Conservation (phyloP, 2,888 invertebrate species). For the Eupeodes luniger region DNA sequence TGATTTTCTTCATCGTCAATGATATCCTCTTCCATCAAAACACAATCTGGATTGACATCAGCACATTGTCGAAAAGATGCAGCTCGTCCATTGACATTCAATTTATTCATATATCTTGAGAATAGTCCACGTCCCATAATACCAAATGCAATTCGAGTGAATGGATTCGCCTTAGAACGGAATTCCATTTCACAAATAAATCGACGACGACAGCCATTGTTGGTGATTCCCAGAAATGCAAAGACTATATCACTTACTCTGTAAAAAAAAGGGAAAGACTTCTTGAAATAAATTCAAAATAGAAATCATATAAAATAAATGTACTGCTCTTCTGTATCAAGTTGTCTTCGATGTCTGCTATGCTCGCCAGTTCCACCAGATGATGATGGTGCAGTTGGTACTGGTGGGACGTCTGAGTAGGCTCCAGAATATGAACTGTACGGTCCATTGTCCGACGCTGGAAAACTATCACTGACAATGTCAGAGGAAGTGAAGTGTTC, state of each 20-base stretch:
- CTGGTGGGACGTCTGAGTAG: constrained; percentile 62
- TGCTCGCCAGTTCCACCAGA: constrained; percentile 76
- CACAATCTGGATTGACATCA: constrained; percentile 81
- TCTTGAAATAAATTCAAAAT: too few species aligned
- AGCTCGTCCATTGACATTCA: constrained; percentile 79
- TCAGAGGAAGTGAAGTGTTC: constrained; percentile 79
- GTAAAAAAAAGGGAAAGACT: not conserved
- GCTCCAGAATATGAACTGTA: constrained; percentile 70
- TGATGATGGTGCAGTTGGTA: constrained; percentile 21
- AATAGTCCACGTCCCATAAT: constrained; percentile 83
- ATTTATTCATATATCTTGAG: constrained; percentile 81
- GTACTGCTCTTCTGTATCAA: constrained; percentile 81
- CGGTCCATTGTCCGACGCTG: constrained; percentile 62
- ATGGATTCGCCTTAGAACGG: constrained; percentile 82
- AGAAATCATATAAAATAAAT: constrained; percentile 42
- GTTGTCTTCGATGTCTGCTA: constrained; percentile 74
- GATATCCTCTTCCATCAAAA: constrained; percentile 79
- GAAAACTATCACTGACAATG: constrained; percentile 75
- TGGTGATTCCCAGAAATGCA: constrained; percentile 82
- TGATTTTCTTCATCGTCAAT: constrained; percentile 79
- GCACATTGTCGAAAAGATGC: constrained; percentile 82
- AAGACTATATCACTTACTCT: constrained; percentile 83
- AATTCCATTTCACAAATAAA: constrained; percentile 85
- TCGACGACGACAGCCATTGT: constrained; percentile 84
- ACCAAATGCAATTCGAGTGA: constrained; percentile 82